Evolutionary conservation across 2,113 vertebrate species (phyloP).

Genomic region (Microcebus griseorufus): DNA sequence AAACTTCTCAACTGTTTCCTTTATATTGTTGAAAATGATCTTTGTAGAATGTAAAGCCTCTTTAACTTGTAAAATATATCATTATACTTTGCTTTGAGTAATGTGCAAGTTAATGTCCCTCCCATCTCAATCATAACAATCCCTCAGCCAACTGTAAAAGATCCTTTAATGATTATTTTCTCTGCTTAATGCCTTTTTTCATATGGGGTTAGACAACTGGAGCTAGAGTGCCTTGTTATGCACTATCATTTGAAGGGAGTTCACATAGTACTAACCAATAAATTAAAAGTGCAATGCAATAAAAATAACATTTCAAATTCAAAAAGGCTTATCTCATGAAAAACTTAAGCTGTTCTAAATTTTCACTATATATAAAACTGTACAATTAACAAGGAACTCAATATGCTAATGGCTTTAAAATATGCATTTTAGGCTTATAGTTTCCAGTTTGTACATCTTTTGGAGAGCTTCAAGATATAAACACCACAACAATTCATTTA

Average conservation of each 20-base stretch:
- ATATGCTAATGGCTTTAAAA: conserved; percentile 38
- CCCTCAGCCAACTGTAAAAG: conserved; percentile 63
- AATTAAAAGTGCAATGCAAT: conserved; percentile 54
- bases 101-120: conserved; percentile 66
- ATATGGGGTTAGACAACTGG: conserved; percentile 44
- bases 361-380: conserved; percentile 31
- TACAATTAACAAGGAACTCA: conserved; percentile 46
- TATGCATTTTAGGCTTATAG: conserved; percentile 32
- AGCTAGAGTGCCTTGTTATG: conserved; percentile 29
- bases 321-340: conserved; percentile 41
- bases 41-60: conserved; percentile 54
- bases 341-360: conserved; percentile 29
- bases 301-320: conserved; percentile 50
- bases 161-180: conserved; percentile 74
- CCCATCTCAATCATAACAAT: conserved; percentile 61
- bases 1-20: conserved; percentile 18
- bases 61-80: conserved; percentile 68
- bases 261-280: conserved; percentile 27
- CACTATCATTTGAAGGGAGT: conserved; percentile 21
- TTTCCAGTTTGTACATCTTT: conserved; percentile 51
- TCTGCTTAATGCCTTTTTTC: conserved; percentile 52
- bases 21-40: conserved; percentile 37
- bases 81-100: conserved; percentile 67
- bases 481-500: conserved; percentile 46
- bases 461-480: conserved; percentile 41